Evolutionary conservation across 1,140 invertebrate genomes (phyloP).

Genomic region (Leguminivora glycinivorella): DNA sequence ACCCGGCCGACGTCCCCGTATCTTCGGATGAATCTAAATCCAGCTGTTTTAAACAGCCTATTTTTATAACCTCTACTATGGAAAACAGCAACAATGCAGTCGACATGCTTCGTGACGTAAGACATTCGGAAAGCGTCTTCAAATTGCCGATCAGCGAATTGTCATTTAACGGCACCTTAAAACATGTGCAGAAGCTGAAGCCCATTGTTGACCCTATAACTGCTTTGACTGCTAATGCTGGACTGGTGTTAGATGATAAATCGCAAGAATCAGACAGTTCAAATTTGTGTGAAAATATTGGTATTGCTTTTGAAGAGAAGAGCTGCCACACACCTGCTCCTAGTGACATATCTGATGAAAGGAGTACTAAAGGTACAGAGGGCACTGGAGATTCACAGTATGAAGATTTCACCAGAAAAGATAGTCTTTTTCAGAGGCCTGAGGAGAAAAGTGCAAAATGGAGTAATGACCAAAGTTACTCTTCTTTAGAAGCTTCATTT

Average conservation of each 20-base stretch:
- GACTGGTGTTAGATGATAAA: slow-evolving; percentile 47
- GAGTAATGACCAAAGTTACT: slow-evolving; percentile 66
- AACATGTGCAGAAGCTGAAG: slow-evolving; percentile 73
- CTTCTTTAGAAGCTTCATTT: slow-evolving; percentile 72
- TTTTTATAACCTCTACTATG: slow-evolving; percentile 73
- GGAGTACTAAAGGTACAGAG: slow-evolving; percentile 46
- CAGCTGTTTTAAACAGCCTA: slow-evolving; percentile 52
- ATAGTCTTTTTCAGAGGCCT: slow-evolving; percentile 33
- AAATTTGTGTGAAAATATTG: slow-evolving; percentile 31
- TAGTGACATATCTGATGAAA: slow-evolving; percentile 40
- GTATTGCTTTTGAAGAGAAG: slow-evolving; percentile 28
- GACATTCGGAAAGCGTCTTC: slow-evolving; percentile 60
- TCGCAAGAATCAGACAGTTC: slow-evolving; percentile 32
- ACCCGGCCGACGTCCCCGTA: slow-evolving; percentile 49
- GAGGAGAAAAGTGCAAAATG: slow-evolving; percentile 57
- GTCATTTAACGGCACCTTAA: slow-evolving; percentile 74
- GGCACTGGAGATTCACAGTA: slow-evolving; percentile 55
- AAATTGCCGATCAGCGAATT: slow-evolving; percentile 73
- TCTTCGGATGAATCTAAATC: slow-evolving; percentile 65
- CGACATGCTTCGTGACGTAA: slow-evolving; percentile 67
- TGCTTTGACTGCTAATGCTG: slow-evolving; percentile 55
- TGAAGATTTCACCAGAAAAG: slow-evolving; percentile 48
- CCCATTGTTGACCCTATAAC: slow-evolving; percentile 70
- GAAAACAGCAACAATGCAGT: slow-evolving; percentile 78
- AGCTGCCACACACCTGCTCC: slow-evolving; percentile 4